Percentiles rank a stretch among this genome's conserved stretches.
phyloP scores from a whole-genome alignment of 2,113 vertebrate genomes.

The Oceanodroma tethys region DNA sequence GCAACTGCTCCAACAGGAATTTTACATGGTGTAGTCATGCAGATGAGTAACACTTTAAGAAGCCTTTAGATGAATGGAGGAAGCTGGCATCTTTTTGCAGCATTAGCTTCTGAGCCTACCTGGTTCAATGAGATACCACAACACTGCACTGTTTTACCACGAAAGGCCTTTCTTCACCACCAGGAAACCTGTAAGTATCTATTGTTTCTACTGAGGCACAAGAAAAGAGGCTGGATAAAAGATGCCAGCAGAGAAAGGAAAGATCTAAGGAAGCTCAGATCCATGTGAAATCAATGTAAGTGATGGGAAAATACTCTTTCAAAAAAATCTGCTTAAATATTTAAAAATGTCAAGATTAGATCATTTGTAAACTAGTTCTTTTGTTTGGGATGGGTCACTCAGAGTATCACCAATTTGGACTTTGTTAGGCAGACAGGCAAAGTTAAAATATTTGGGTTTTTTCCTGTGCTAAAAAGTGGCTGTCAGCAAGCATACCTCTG shows the following conservation, averaged over 20 bases:
- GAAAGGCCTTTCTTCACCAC: not conserved
- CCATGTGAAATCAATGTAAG: not conserved
- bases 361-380: not conserved
- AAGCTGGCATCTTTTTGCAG: not conserved
- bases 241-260: not conserved
- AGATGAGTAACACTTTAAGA: not conserved
- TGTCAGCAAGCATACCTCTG: not conserved
- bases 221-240: not conserved
- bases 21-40: not conserved
- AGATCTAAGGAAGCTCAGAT: not conserved
- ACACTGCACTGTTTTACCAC: not conserved
- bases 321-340: not conserved
- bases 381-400: not conserved
- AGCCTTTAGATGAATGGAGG: not conserved
- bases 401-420: not conserved
- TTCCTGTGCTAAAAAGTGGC: not conserved
- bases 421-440: not conserved
- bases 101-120: not conserved
- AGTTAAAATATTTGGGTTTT: not conserved
- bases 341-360: not conserved
- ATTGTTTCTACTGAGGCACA: not conserved
- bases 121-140: not conserved
- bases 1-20: not conserved
- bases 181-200: not conserved
- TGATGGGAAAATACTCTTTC: not conserved